Base-by-base conservation (phyloP, 2,797 vertebrate species). In the Enteromius unitaeniatus region DNA sequence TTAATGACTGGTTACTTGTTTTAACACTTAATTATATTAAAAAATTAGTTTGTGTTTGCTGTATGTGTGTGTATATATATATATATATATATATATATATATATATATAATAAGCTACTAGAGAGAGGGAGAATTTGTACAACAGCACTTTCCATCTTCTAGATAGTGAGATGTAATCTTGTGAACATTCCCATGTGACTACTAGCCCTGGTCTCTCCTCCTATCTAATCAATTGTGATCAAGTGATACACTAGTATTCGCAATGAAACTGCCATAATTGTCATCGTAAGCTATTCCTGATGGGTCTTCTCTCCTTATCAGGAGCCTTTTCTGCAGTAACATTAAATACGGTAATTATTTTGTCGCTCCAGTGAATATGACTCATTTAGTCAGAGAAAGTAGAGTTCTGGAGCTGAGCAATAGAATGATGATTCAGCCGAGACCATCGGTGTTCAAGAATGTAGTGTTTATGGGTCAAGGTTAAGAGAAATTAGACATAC, bases 311-410 rank as follows among this genome's bases (percentile, higher is more conserved):
- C 77, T 78, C 3, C 42, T 37, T 86, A 72, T 86, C 62, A 23
- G 51, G 15, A 58, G 72, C 14, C 37, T 26, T 37, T 45, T 28
- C 72, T 53, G 45, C 60, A 60, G 45, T 78, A 84, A 80, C 77
- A 69, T 55, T 76, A 62, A 51, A 81, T 72, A 58, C 40, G 4
- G 82, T 80, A 84, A 53, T 86, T 78, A 86, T 84, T 84, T 62
- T 84, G 74, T 81, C 58, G 51, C 74, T 81, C 78, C 67, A 81
- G 72, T 84, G 78, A 84, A 55, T 76, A 72, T 84, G 78, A 81
- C 55, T 86, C 82, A 86, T 67, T 69, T 81, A 77, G 55, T 45
- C 65, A 14, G 82, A 81, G 65, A 82, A 84, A 65, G 74, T 65
- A 64, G 72, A 84, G 77, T 70, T 70, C 31, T 81, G 65, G 49